Base-by-base conservation (phyloP, 2,797 vertebrate genomes). In the Eospalax fontanierii region DNA sequence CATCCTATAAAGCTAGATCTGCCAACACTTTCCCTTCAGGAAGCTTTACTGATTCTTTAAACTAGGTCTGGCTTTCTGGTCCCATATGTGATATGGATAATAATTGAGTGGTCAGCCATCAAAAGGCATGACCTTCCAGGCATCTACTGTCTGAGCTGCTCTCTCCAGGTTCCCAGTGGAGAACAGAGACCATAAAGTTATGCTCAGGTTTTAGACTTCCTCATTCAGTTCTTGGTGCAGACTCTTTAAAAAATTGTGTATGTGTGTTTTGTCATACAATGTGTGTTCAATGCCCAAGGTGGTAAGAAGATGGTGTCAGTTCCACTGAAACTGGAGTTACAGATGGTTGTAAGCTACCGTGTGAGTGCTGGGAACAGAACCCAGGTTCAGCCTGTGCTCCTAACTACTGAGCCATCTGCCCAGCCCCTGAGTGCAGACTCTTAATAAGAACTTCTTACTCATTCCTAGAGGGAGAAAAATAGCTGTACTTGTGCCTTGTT, bases 401-500 rank as follows among this genome's bases (percentile, higher is more conserved):
- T 59, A 59, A 59, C 21, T 15, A 16, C 59, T 59, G 46, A 59
- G 59, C 21, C 59, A 59, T 59, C 59, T 59, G 7, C 16, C 59
- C 14, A 59, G 59, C 21, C 59, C n/a, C 38, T 1, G 7, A 38
- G 28, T 74, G 30, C 78, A 40, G 30, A 85, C n/a, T 43, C 81
- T 86, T 68, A 75, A 63, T 82, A 71, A 83, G 38, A 14, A 57
- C 40, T 57, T 86, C 59, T 46, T 57, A 50, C 78, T 89, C 71
- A 43, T 87, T 83, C 54, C 82, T 74, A 91, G 40, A 66, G 26
- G 35, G 63, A 95, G 61, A 89, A 89, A 95, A 94, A 90, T 40
- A 38, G 83, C 86, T 81, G 11, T 87, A 90, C 90, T 87, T 94
- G 76, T 97, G 61, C 87, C 65, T 85, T 76, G 84, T 88, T 57